Evolutionary conservation across 2,888 invertebrate species (phyloP), one percentile per base, ranked within the genome.

Genomic region (Zhuqinia jingwanae): DNA sequence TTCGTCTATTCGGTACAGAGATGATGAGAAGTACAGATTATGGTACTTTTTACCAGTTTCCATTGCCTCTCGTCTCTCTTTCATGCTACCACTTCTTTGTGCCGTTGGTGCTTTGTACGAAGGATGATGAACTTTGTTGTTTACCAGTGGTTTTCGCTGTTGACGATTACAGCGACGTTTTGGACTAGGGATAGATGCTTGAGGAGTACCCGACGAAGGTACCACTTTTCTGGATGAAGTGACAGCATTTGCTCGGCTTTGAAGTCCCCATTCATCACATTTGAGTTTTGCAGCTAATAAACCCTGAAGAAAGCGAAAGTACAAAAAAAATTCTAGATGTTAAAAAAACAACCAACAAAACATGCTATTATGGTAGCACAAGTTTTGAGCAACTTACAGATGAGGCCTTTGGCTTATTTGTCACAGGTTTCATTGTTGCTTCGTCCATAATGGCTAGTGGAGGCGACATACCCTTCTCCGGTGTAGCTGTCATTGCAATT

Each of bases 251-350:
- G 10, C 36, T 17, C 36, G 63, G 10, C 3, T 36, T 10, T 60
- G 25, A 1, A 70, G 3, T 45, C 81, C 73, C 88, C 85, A 88
- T 50, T 88, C 85, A 36, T 88, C 65, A 58, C 79, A 82, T n/a
- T 45, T 30, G 0, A 86, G 27, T 20, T 88, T 88, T 1, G 88
- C 88, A 50, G 73, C 75, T 2, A 79, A n/a, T 11, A 88, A 58
- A 8, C 60, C 82, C 88, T 88, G 56, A 13, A 78, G 36, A 78
- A 53, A 58, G 15, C 36, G 8, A 63, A 36, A 17, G n/a, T n/a
- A 1, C 30, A 27, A 8, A 25, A 20, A 13, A 60, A 60, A 8
- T 15, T 13, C n/a, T 50, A 8, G 13, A 50, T 13, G 13, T 10
- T 5, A 50, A 15, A 15, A 50, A 15, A 50, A 50, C 13, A 50